Percentiles rank a stretch among this genome's conserved stretches.
Conservation (phyloP, 2,113 vertebrate species). For the Antennarius striatus region DNA sequence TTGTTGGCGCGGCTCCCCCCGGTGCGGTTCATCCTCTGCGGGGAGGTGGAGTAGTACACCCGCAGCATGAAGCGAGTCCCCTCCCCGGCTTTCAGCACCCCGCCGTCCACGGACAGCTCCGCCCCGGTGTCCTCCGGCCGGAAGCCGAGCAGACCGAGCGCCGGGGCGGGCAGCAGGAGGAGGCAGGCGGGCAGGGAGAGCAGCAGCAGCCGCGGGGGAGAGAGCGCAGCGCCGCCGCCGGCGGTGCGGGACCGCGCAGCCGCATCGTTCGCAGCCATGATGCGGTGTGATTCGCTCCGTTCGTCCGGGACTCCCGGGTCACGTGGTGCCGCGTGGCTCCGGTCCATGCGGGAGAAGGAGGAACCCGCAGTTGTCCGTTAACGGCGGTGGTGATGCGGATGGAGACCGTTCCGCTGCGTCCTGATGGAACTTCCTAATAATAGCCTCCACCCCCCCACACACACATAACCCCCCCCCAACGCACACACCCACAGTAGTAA, state of each 20-base stretch:
- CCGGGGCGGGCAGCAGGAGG: slow-evolving; percentile 73
- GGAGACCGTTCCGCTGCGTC: not conserved
- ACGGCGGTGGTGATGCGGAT: slow-evolving; percentile 7
- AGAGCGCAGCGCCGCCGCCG: slow-evolving; percentile 49
- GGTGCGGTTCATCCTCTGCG: slow-evolving; percentile 75
- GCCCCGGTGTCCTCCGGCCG: slow-evolving; percentile 88
- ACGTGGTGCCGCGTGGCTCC: slow-evolving; percentile 67
- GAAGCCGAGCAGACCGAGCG: slow-evolving; percentile 84
- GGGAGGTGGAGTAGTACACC: slow-evolving; percentile 82
- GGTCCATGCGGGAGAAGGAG: slow-evolving; percentile 60
- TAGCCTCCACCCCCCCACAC: not conserved
- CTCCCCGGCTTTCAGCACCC: slow-evolving; percentile 88
- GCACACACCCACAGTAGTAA: not conserved
- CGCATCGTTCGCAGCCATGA: slow-evolving; percentile 80
- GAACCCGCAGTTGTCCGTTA: not conserved
- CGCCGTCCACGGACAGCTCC: slow-evolving; percentile 86
- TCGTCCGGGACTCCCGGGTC: slow-evolving; percentile 56
- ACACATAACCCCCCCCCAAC: too few relatives aligned
- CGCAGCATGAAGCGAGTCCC: slow-evolving; percentile 90
- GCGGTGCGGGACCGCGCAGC: slow-evolving; percentile 56
- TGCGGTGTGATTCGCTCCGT: slow-evolving; percentile 71
- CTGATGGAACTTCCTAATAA: slow-evolving; percentile 57
- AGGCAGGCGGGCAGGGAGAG: slow-evolving; percentile 76
- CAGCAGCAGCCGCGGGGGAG: slow-evolving; percentile 74
- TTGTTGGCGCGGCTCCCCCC: slow-evolving; percentile 63